Evolutionary conservation across 2,113 vertebrate species (phyloP).

Genomic region (Tricholaema leucomelas): DNA sequence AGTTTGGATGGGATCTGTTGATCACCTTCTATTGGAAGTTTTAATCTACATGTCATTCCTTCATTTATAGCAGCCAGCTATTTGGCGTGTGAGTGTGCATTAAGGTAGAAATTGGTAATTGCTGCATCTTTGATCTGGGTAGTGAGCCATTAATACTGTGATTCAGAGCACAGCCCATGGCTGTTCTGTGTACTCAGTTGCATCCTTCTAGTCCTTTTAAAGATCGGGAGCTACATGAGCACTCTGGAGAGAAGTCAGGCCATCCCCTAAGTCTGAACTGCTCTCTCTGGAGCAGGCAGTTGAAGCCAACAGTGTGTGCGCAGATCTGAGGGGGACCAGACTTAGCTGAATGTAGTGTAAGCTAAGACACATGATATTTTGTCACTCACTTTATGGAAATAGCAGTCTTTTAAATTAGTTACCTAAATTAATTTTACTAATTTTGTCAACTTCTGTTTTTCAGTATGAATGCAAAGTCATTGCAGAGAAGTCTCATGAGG

Average conservation of each 20-base stretch:
- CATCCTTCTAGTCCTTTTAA: not conserved
- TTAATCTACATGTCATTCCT: not conserved
- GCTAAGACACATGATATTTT: not conserved
- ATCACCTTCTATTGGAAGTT: not conserved
- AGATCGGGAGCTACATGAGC: not conserved
- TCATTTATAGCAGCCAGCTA: not conserved
- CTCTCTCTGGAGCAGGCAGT: not conserved
- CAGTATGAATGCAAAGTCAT: slow-evolving; percentile 93
- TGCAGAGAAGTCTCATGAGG: slow-evolving; percentile 90
- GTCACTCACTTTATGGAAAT: not conserved
- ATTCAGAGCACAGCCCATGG: not conserved
- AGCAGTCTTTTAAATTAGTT: not conserved
- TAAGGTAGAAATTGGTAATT: not conserved
- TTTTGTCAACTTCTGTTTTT: slow-evolving; percentile 54
- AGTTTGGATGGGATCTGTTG: not conserved
- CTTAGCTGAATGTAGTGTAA: not conserved
- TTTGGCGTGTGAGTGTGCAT: not conserved
- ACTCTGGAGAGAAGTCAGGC: not conserved
- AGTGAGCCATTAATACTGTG: not conserved
- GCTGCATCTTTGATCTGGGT: not conserved
- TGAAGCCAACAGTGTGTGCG: not conserved
- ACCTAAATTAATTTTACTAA: not conserved
- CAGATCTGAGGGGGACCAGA: not conserved
- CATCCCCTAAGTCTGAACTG: not conserved
- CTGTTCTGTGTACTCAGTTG: not conserved